These are phyloP conservation scores for Protobothrops mucrosquamatus DNA, from an alignment of 2,113 vertebrate genomes.

Conservation along the genomic window DNA sequence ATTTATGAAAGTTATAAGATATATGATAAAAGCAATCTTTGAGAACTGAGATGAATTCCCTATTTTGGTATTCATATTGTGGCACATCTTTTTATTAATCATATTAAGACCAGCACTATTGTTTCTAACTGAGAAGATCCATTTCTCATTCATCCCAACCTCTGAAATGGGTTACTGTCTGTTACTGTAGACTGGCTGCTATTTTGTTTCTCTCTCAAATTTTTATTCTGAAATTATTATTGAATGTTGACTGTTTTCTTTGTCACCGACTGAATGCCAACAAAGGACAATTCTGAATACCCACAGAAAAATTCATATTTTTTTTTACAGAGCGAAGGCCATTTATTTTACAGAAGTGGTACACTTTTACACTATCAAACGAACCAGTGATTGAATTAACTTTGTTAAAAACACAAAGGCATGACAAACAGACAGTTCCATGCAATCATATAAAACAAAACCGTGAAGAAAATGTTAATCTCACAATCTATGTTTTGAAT, in stretches of 20 bases:
- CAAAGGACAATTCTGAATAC: neutral
- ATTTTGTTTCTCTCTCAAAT: neutral
- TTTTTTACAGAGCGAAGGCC: neutral
- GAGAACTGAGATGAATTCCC: neutral
- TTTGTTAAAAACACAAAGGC: neutral
- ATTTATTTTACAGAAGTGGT: neutral
- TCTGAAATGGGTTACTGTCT: neutral
- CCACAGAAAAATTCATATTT: neutral
- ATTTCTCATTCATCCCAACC: neutral
- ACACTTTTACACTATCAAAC: neutral
- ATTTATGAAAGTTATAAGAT: neutral
- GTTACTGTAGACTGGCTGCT: neutral
- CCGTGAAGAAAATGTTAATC: neutral
- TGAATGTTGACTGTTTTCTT: neutral
- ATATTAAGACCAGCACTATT: neutral
- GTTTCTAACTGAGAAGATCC: neutral
- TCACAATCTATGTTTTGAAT: neutral
- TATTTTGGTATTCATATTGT: neutral
- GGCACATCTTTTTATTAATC: neutral
- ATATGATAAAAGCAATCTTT: neutral
- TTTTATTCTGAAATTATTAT: neutral
- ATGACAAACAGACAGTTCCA: neutral
- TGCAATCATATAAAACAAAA: neutral
- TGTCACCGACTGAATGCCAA: neutral
- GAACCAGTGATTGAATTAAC: neutral